A percentile compares a stretch with the other conserved stretches of the same genome.
Conservation (phyloP, 2,113 vertebrate species). For the Trogon surrucura region DNA sequence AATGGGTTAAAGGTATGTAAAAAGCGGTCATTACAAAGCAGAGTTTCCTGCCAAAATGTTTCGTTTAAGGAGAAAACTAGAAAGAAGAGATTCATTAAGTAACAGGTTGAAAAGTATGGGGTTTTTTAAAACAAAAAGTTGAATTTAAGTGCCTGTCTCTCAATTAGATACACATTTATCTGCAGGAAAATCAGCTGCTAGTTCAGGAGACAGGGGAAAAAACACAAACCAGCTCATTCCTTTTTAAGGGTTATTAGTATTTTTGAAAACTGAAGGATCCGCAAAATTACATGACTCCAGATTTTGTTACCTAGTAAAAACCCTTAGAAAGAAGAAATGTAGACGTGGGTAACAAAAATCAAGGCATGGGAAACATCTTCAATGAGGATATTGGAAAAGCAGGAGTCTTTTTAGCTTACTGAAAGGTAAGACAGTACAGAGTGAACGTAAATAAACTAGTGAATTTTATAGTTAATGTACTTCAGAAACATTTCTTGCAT, state of each 20-base stretch:
- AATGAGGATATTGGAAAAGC: not conserved
- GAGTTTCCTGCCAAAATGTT: not conserved
- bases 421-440: not conserved
- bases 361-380: not conserved
- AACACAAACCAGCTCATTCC: not conserved
- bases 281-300: not conserved
- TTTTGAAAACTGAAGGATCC: not conserved
- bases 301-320: not conserved
- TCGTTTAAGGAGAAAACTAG: not conserved
- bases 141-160: not conserved
- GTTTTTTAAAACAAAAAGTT: not conserved
- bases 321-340: not conserved
- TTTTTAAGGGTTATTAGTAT: not conserved
- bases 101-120: not conserved
- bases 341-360: not conserved
- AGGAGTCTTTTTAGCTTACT: not conserved
- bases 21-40: not conserved
- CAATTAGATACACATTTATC: not conserved
- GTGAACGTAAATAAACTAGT: not conserved
- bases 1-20: not conserved
- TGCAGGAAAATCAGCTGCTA: not conserved
- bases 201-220: not conserved
- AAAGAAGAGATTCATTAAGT: not conserved
- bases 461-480: not conserved
- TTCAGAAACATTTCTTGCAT: not conserved